Evolutionary conservation across 2,113 vertebrate genomes (phyloP).

Genomic region (Coptodon rendalli): DNA sequence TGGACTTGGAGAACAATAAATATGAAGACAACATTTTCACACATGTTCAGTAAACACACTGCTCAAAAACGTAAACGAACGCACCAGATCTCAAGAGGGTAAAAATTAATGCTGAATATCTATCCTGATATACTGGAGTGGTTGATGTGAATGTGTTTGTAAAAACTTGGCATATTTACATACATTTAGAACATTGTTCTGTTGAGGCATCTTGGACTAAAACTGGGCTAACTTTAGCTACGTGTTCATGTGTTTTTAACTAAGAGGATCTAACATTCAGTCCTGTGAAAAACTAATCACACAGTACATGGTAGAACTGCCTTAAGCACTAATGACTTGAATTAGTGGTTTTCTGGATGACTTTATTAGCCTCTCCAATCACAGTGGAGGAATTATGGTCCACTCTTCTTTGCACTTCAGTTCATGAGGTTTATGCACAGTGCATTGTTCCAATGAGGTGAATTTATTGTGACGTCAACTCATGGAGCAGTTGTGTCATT

Average conservation of each 20-base stretch:
- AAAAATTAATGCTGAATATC: not conserved
- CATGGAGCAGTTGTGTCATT: not conserved
- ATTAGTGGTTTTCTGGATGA: not conserved
- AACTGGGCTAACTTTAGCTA: not conserved
- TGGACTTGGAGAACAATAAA: not conserved
- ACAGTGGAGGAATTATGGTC: not conserved
- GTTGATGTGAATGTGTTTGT: not conserved
- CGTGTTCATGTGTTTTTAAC: not conserved
- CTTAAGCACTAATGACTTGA: not conserved
- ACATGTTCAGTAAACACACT: not conserved
- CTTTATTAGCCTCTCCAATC: not conserved
- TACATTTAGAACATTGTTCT: not conserved
- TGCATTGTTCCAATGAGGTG: not conserved
- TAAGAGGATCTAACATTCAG: not conserved
- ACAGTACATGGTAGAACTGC: not conserved
- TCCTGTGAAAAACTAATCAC: not conserved
- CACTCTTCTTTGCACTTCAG: not conserved
- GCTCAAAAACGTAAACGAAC: not conserved
- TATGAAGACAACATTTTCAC: not conserved
- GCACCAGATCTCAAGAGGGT: not conserved
- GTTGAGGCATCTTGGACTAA: not conserved
- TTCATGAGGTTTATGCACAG: not conserved
- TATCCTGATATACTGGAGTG: not conserved
- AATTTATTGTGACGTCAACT: not conserved
- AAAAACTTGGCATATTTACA: rapidly evolving